phyloP scores from a whole-genome alignment of 2,113 vertebrate genomes.

The Myrmecophaga tridactyla region DNA sequence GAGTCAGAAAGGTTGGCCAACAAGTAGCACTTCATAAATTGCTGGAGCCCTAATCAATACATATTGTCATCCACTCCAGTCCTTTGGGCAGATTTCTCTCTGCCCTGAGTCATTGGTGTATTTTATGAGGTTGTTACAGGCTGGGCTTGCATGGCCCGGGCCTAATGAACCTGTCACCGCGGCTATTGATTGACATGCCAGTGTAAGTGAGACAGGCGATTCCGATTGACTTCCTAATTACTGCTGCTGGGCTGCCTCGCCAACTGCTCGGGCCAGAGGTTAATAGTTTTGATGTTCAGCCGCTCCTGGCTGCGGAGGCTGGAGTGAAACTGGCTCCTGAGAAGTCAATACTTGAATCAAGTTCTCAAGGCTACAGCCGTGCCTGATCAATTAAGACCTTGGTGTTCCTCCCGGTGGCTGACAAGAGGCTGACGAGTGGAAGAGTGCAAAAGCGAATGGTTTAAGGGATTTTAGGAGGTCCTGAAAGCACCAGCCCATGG shows the following conservation, averaged over 20 bases:
- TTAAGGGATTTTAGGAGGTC: constrained; percentile 71
- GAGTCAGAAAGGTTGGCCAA: constrained; percentile 81
- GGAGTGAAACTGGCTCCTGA: constrained; percentile 82
- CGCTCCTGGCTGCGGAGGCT: constrained; percentile 83
- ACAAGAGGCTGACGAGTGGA: constrained; percentile 83
- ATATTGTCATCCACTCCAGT: constrained; percentile 86
- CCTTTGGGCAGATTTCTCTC: constrained; percentile 82
- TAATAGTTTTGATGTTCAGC: constrained; percentile 95
- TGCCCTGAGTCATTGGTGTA: constrained; percentile 83
- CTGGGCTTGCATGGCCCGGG: constrained; percentile 86
- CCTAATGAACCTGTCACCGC: constrained; percentile 94
- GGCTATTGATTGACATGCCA: constrained; percentile 90
- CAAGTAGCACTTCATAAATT: constrained; percentile 88
- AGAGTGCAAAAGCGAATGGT: constrained; percentile 74
- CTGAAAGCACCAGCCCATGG: neutral
- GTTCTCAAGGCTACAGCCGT: constrained; percentile 88
- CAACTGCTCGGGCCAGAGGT: constrained; percentile 92
- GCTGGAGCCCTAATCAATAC: constrained; percentile 88
- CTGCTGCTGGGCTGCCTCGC: constrained; percentile 94
- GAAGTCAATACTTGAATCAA: constrained; percentile 88
- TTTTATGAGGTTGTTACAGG: constrained; percentile 91
- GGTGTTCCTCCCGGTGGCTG: constrained; percentile 79
- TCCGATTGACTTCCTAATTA: constrained; percentile 99
- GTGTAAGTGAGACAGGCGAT: constrained; percentile 95
- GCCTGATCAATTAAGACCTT: constrained; percentile 88